These are phyloP conservation scores for Eretmocerus hayati DNA, from an alignment of 2,888 invertebrate genomes.

Conservation along the genomic window DNA sequence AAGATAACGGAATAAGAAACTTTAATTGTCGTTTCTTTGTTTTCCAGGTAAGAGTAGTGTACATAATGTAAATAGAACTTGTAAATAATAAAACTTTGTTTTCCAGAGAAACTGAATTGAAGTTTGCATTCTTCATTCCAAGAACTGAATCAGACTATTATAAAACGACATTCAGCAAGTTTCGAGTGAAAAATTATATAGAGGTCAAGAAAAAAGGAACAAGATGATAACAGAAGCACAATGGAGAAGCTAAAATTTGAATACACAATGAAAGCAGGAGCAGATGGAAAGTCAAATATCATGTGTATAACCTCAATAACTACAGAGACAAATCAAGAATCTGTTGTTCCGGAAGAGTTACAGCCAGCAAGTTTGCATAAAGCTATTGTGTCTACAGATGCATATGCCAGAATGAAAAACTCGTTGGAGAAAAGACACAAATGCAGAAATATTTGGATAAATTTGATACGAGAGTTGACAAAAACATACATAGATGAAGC, in stretches of 20 bases:
- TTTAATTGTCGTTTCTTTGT: too few relatives aligned
- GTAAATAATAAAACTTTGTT: too few relatives aligned
- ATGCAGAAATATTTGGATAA: conserved; percentile 25
- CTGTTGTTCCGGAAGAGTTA: conserved; percentile 18
- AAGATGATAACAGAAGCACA: too few relatives aligned
- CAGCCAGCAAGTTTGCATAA: conserved; percentile 17
- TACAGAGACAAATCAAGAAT: conserved; percentile 14
- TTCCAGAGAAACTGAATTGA: too few relatives aligned
- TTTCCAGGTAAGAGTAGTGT: too few relatives aligned
- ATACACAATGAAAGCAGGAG: conserved; percentile 5
- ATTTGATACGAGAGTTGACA: conserved; percentile 16
- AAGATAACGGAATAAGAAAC: too few relatives aligned
- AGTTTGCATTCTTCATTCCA: too few relatives aligned
- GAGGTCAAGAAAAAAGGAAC: too few relatives aligned
- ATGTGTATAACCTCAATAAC: conserved; percentile 18
- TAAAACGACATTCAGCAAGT: too few relatives aligned
- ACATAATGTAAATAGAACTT: too few relatives aligned
- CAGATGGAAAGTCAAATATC: conserved; percentile 19
- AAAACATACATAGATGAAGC: conserved; percentile 23
- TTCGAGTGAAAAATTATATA: too few relatives aligned
- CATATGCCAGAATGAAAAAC: conserved; percentile 23
- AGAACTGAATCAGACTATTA: too few relatives aligned
- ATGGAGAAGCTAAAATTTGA: conserved; percentile 9
- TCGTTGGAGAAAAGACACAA: conserved; percentile 23
- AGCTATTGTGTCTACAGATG: conserved; percentile 13